Evolutionary conservation across 2,113 vertebrate genomes (phyloP).

Genomic region (Menidia beryllina): DNA sequence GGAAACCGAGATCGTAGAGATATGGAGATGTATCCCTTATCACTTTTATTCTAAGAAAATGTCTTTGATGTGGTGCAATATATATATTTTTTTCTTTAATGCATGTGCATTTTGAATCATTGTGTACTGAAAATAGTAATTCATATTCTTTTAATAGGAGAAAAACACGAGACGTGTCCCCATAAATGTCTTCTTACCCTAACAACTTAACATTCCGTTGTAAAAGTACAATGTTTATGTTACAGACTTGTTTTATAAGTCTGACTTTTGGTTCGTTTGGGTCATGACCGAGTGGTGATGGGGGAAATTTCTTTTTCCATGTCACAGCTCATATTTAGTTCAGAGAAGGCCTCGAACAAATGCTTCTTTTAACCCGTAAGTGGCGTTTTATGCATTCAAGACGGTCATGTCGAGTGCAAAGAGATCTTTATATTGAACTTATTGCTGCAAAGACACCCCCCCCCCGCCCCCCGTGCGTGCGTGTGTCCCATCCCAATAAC

Average conservation of each 20-base stretch:
- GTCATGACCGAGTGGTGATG: constrained; percentile 8
- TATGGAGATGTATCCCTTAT: constrained; percentile 73
- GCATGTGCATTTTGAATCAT: constrained; percentile 92
- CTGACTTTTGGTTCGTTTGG: constrained; percentile 80
- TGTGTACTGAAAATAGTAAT: constrained; percentile 85
- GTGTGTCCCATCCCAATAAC: background rate
- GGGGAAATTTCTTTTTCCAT: constrained; percentile 2
- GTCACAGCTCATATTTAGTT: constrained; percentile 26
- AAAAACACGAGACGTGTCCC: constrained; percentile 52
- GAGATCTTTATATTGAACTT: constrained; percentile 32
- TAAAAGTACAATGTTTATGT: constrained; percentile 83
- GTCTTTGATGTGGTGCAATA: constrained; percentile 96
- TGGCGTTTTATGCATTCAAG: constrained; percentile 49
- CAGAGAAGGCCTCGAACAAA: constrained; percentile 39
- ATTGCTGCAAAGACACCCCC: constrained; percentile 18
- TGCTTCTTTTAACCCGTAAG: constrained; percentile 20
- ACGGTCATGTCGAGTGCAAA: constrained; percentile 38
- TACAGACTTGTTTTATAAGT: constrained; percentile 99
- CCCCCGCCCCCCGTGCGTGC: too few relatives aligned
- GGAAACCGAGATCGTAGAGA: constrained; percentile 43
- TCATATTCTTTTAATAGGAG: constrained; percentile 85
- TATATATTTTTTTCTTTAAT: constrained; percentile 88
- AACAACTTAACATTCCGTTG: constrained; percentile 89
- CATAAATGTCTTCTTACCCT: constrained; percentile 75
- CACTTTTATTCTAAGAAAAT: constrained; percentile 77